These are phyloP conservation scores for Eulemur rufifrons DNA, from an alignment of 2,113 vertebrate species.

Conservation along the genomic window DNA sequence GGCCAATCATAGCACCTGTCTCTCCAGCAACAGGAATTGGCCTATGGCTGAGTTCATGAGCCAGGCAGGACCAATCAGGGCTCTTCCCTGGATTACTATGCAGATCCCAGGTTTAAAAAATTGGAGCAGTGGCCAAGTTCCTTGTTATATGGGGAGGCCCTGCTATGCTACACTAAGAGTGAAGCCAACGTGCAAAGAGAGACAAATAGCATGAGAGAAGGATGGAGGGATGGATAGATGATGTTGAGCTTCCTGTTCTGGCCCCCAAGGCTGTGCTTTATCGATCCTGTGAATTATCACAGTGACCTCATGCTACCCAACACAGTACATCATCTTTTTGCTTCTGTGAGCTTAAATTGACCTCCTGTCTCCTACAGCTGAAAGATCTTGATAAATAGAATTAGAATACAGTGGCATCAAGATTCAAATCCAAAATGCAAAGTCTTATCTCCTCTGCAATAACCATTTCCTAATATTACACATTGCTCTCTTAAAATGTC, in stretches of 20 bases:
- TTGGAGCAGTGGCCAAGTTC: neutral
- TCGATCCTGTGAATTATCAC: neutral
- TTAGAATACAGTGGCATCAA: neutral
- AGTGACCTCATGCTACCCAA: neutral
- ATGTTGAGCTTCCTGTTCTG: neutral
- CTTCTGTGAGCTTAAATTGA: neutral
- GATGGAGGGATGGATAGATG: neutral
- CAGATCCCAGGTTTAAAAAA: neutral
- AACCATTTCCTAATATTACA: neutral
- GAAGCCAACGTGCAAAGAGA: neutral
- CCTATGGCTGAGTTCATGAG: neutral
- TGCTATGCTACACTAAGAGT: neutral
- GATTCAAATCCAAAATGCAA: neutral
- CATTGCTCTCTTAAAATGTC: neutral
- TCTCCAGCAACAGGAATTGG: neutral
- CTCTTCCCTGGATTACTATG: neutral
- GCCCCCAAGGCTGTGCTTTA: neutral
- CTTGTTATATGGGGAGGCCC: neutral
- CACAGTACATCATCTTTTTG: neutral
- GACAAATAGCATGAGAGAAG: neutral
- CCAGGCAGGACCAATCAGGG: neutral
- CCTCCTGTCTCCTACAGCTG: neutral
- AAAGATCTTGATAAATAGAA: neutral
- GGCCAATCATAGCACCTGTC: neutral
- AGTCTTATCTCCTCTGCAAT: slow-evolving; percentile 28